A percentile compares a stretch with the other conserved stretches of the same genome.
Conservation (phyloP, 1,140 invertebrate species). For the Drosophila murphyi region DNA sequence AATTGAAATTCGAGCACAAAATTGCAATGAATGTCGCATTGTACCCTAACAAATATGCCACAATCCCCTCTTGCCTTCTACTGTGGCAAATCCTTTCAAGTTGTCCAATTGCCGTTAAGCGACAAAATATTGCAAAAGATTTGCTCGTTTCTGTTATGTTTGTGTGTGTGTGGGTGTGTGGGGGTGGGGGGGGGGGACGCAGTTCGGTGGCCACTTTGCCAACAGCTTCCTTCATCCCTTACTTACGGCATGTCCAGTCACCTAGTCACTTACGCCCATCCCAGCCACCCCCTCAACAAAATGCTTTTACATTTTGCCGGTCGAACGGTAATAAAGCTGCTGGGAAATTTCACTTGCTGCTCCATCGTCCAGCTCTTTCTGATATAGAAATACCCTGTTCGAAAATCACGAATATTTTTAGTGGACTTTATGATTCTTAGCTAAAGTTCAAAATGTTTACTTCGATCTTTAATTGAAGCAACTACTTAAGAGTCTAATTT, state of each 20-base stretch:
- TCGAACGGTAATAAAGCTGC: no score
- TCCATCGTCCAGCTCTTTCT: neutral
- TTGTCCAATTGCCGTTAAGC: constrained; percentile 47
- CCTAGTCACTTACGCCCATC: neutral
- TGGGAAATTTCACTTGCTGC: neutral
- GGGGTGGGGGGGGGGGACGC: neutral
- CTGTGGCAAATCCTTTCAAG: constrained; percentile 34
- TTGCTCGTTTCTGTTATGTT: neutral
- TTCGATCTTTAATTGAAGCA: no score
- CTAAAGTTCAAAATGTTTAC: no score
- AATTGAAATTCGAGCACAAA: constrained; percentile 35
- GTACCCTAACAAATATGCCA: neutral
- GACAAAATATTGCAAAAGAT: constrained; percentile 41
- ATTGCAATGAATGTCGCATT: neutral
- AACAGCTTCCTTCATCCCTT: constrained; percentile 9
- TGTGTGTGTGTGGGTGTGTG: neutral
- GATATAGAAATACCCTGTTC: no score
- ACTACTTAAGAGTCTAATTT: no score
- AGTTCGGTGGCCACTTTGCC: constrained; percentile 20
- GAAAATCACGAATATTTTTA: no score
- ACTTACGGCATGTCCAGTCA: no score
- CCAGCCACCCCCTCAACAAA: neutral
- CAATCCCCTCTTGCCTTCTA: neutral
- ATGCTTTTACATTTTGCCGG: no score
- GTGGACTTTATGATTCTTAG: no score